phyloP scores from a whole-genome alignment of 2,797 vertebrate genomes.

The Onychomys torridus region DNA sequence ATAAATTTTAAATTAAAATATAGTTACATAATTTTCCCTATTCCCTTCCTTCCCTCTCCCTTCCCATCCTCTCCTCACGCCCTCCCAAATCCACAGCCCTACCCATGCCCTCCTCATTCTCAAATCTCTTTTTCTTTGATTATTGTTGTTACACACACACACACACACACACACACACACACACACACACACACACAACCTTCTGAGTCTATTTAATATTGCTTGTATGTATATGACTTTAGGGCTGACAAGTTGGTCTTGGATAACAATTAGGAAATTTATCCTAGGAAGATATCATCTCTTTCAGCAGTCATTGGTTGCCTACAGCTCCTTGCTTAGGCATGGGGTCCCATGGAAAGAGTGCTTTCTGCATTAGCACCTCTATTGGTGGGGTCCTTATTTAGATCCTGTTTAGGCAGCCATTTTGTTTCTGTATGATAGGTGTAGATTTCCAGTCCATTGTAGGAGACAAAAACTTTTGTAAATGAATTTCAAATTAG shows the following conservation, averaged over 20 bases:
- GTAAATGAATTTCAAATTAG: neutral
- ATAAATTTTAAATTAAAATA: neutral
- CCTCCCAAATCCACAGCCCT: no score
- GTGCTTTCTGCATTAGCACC: neutral
- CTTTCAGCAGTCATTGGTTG: neutral
- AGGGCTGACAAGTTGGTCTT: neutral
- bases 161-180: neutral
- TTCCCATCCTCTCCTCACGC: neutral
- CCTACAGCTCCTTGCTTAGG: neutral
- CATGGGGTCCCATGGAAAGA: neutral
- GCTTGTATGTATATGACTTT: neutral
- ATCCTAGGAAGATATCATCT: neutral
- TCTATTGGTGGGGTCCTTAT: neutral
- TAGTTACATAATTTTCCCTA: neutral
- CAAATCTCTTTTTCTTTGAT: neutral
- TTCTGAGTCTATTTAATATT: neutral
- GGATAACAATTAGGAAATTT: neutral
- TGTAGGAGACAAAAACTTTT: neutral
- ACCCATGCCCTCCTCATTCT: neutral
- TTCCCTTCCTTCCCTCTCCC: neutral
- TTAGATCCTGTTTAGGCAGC: neutral
- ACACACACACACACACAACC: neutral
- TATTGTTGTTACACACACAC: neutral
- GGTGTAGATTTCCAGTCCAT: neutral
- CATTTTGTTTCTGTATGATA: neutral